These are phyloP conservation scores for Bothrops jararaca DNA, from an alignment of 2,113 vertebrate species.

Conservation along the genomic window DNA sequence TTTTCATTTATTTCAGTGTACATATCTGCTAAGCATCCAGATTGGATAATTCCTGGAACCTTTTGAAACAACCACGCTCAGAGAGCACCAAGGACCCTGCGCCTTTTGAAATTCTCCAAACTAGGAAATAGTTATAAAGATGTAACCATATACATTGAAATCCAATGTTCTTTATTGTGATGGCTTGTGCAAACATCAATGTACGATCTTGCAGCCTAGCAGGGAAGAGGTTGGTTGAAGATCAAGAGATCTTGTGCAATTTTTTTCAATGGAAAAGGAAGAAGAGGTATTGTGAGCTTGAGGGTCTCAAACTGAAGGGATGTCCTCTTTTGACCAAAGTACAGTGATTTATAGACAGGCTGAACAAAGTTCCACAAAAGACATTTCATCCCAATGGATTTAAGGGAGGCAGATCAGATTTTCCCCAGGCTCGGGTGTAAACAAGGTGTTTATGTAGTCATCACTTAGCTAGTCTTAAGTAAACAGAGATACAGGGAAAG, in stretches of 20 bases:
- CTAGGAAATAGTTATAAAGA: rapidly evolving
- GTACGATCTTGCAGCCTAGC: neutral
- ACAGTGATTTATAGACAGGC: constrained; percentile 41
- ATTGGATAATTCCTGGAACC: neutral
- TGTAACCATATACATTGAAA: neutral
- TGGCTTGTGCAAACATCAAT: neutral
- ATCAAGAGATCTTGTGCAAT: neutral
- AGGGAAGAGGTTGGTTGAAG: neutral
- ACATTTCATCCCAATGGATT: constrained; percentile 53
- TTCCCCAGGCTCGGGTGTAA: constrained; percentile 37
- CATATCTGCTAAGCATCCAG: neutral
- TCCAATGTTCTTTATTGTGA: neutral
- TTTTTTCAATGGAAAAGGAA: neutral
- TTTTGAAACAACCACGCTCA: neutral
- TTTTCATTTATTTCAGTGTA: neutral
- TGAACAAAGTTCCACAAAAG: neutral
- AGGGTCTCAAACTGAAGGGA: neutral
- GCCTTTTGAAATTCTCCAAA: neutral
- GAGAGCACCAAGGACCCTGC: neutral
- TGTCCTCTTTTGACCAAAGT: neutral
- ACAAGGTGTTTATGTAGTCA: neutral
- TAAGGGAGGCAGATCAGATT: constrained; percentile 33
- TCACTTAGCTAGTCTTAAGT: neutral
- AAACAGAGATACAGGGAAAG: neutral
- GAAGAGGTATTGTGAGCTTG: neutral